A percentile compares a stretch with the other conserved stretches of the same genome.
Evolutionary conservation across 2,113 vertebrate species (phyloP).

Genomic region (Nerophis lumbriciformis): DNA sequence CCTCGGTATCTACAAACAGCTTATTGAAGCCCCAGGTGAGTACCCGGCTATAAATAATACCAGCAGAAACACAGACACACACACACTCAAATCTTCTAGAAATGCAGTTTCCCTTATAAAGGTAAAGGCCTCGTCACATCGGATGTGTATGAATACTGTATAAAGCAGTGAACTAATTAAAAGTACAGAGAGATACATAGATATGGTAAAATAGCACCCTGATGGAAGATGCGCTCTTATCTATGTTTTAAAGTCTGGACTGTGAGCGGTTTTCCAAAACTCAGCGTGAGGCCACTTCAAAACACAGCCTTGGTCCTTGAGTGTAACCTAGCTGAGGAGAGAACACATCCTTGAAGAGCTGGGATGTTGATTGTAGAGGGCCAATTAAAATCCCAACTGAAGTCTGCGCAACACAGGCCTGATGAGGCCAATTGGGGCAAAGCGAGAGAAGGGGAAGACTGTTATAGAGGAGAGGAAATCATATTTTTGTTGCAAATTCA

Average conservation of each 20-base stretch:
- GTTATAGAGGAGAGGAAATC: constrained; percentile 22
- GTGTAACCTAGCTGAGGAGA: constrained; percentile 55
- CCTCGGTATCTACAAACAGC: constrained; percentile 93
- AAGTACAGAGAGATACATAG: constrained; percentile 24
- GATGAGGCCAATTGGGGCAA: constrained; percentile 60
- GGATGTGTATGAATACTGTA: constrained; percentile 9
- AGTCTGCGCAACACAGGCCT: constrained; percentile 47
- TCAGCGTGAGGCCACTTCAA: constrained; percentile 68
- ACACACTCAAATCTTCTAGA: constrained; percentile 12
- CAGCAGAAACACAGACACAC: constrained; percentile 11
- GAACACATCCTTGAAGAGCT: constrained; percentile 52
- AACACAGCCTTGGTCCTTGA: constrained; percentile 60
- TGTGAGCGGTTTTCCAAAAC: constrained; percentile 63
- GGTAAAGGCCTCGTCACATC: constrained; percentile 15
- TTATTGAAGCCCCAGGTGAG: constrained; percentile 96
- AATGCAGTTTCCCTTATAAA: constrained; percentile 7
- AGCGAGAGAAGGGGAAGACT: constrained; percentile 18
- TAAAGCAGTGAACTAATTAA: constrained; percentile 9
- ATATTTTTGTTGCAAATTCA: constrained; percentile 42
- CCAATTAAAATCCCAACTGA: constrained; percentile 72
- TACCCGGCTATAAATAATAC: constrained; percentile 47
- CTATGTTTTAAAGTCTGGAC: constrained; percentile 60
- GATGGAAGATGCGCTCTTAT: constrained; percentile 55
- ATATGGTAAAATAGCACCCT: constrained; percentile 28
- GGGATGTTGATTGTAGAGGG: constrained; percentile 64